A percentile compares a stretch with the other conserved stretches of the same genome.
phyloP scores from a whole-genome alignment of 2,113 vertebrate genomes.

The Eretmochelys imbricata region DNA sequence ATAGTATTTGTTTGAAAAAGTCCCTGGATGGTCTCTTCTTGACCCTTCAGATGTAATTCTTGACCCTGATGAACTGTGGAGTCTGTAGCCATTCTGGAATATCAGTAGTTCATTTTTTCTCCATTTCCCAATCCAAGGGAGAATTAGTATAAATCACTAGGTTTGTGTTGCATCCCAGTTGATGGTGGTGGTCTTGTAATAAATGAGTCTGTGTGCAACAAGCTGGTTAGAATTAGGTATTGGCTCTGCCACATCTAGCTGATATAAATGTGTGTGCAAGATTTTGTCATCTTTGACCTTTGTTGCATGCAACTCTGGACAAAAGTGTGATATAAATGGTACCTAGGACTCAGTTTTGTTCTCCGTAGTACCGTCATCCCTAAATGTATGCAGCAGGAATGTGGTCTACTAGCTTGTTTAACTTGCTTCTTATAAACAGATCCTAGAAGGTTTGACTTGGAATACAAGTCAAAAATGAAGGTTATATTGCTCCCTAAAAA shows the following conservation, averaged over 20 bases:
- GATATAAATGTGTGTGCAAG: not conserved
- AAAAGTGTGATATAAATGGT: not conserved
- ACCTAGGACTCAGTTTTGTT: not conserved
- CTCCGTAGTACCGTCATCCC: not conserved
- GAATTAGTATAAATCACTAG: not conserved
- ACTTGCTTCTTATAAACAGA: not conserved
- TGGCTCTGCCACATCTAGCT: not conserved
- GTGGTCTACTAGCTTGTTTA: not conserved
- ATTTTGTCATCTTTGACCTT: not conserved
- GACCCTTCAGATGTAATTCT: not conserved
- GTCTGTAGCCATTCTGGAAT: not conserved
- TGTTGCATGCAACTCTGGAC: not conserved
- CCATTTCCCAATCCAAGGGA: not conserved
- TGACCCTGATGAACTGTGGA: not conserved
- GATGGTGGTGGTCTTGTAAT: fast-evolving
- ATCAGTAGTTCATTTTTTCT: not conserved
- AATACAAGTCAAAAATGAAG: not conserved
- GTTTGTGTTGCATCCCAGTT: not conserved
- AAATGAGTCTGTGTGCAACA: not conserved
- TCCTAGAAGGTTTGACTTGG: not conserved
- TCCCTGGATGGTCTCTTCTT: not conserved
- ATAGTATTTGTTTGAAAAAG: not conserved
- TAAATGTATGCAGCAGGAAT: not conserved
- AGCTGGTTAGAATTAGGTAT: fast-evolving
- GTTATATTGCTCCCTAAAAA: not conserved